These are phyloP conservation scores for Parochlus steinenii DNA, from an alignment of 2,888 invertebrate genomes.

Conservation along the genomic window DNA sequence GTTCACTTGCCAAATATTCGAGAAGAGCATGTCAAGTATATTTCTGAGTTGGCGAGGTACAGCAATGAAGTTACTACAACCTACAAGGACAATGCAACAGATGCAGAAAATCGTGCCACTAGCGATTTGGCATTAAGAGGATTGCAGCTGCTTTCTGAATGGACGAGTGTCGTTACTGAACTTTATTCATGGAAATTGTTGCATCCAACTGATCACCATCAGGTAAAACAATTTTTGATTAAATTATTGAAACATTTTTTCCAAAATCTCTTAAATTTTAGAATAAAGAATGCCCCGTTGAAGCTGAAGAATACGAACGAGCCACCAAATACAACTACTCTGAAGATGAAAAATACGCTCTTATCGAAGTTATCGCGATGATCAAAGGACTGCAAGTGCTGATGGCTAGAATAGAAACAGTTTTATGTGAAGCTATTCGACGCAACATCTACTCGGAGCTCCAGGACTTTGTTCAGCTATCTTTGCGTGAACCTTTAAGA, in stretches of 20 bases:
- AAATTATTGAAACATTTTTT: no score
- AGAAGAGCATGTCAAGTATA: conserved; percentile 93
- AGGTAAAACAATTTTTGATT: no score
- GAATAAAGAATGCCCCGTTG: conserved; percentile 87
- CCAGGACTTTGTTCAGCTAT: conserved; percentile 89
- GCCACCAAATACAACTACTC: conserved; percentile 96
- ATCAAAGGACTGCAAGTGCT: conserved; percentile 94
- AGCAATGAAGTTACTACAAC: conserved; percentile 73
- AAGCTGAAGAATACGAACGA: conserved; percentile 96
- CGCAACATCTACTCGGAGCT: conserved; percentile 89
- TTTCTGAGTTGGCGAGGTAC: conserved; percentile 85
- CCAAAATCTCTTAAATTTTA: no score
- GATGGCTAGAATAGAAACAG: conserved; percentile 94
- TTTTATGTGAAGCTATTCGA: conserved; percentile 79
- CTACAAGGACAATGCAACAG: conserved; percentile 81
- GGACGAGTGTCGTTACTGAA: conserved; percentile 95
- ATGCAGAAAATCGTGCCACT: conserved; percentile 80
- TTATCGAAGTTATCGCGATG: conserved; percentile 98
- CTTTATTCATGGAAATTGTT: conserved; percentile 95
- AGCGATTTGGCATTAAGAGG: conserved; percentile 83
- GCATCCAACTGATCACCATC: conserved; percentile 94
- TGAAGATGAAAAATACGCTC: conserved; percentile 90
- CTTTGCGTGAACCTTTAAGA: conserved; percentile 76
- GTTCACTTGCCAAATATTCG: conserved; percentile 86
- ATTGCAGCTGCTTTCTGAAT: conserved; percentile 82